phyloP scores from a whole-genome alignment of 2,113 vertebrate species.

The Poeciliopsis occidentalis region DNA sequence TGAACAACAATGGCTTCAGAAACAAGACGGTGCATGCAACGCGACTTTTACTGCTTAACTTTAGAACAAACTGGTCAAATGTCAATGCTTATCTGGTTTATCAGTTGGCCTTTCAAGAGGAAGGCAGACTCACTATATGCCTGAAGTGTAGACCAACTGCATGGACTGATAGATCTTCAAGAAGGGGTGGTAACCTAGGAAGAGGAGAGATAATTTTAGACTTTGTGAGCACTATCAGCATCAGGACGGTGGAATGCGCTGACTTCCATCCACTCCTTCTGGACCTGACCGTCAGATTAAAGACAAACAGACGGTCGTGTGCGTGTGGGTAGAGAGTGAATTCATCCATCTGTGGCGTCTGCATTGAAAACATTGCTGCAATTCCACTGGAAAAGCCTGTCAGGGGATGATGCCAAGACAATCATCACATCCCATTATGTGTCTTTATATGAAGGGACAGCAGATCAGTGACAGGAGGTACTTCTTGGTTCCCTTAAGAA shows the following conservation, averaged over 20 bases:
- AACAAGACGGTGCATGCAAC: conserved; percentile 1
- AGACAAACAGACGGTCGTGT: conserved; percentile 60
- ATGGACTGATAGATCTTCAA: conserved; percentile 95
- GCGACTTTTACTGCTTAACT: neutral
- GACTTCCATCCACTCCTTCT: conserved; percentile 41
- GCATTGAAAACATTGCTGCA: conserved; percentile 22
- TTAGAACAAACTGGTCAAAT: neutral
- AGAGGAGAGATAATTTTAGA: conserved; percentile 22
- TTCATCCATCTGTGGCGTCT: conserved; percentile 14
- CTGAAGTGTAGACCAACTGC: conserved; percentile 94
- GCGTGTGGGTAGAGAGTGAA: conserved; percentile 35
- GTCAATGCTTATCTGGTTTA: conserved; percentile 2
- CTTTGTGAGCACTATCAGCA: conserved; percentile 18
- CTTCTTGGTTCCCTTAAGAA: conserved; percentile 10
- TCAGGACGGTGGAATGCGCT: conserved; percentile 65
- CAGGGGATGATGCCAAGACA: conserved; percentile 20
- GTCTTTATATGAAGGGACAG: neutral
- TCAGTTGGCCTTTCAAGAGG: conserved; percentile 1
- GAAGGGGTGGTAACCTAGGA: conserved; percentile 88
- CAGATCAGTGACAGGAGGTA: neutral
- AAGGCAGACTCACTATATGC: conserved; percentile 88
- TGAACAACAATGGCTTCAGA: conserved; percentile 40
- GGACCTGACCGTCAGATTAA: conserved; percentile 64
- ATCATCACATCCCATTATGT: conserved; percentile 12
- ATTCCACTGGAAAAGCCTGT: conserved; percentile 28